phyloP scores from a whole-genome alignment of 1,140 invertebrate genomes.

The Philopotamus ludificatus region DNA sequence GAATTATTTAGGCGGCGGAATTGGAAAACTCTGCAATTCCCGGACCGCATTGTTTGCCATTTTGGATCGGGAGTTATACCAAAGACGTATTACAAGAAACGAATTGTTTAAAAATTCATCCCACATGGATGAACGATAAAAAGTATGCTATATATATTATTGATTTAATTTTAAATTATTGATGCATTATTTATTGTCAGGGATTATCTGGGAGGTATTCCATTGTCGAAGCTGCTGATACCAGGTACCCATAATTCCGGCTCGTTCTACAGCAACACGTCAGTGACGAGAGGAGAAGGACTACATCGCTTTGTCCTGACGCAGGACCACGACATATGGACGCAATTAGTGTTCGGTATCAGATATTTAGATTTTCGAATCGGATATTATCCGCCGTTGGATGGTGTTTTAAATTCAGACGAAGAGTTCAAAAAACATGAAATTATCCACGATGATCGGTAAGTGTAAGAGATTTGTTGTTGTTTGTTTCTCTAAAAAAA shows the following conservation, averaged over 20 bases:
- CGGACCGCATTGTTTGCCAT: slow-evolving; percentile 54
- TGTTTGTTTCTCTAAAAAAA: background rate
- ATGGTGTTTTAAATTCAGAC: background rate
- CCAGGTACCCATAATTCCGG: slow-evolving; percentile 73
- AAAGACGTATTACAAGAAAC: slow-evolving; percentile 52
- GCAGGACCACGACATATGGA: slow-evolving; percentile 65
- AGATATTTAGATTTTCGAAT: slow-evolving; percentile 66
- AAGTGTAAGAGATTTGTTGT: background rate
- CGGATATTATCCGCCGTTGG: slow-evolving; percentile 57
- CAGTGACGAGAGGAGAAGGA: slow-evolving; percentile 49
- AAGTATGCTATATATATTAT: slow-evolving; percentile 54
- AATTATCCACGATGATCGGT: slow-evolving; percentile 30
- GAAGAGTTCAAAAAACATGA: slow-evolving; percentile 17
- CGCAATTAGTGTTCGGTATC: slow-evolving; percentile 64
- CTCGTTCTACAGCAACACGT: slow-evolving; percentile 55
- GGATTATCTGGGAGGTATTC: slow-evolving; percentile 56
- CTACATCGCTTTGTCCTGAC: slow-evolving; percentile 58
- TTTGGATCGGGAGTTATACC: slow-evolving; percentile 58
- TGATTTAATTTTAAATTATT: background rate
- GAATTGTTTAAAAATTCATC: slow-evolving; percentile 63
- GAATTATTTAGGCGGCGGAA: background rate
- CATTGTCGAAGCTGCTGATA: slow-evolving; percentile 60
- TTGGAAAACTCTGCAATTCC: slow-evolving; percentile 37
- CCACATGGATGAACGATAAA: slow-evolving; percentile 68
- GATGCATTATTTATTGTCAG: slow-evolving; percentile 43